Evolutionary conservation across 2,888 invertebrate species (phyloP).

Genomic region (Pilophorus perplexus): DNA sequence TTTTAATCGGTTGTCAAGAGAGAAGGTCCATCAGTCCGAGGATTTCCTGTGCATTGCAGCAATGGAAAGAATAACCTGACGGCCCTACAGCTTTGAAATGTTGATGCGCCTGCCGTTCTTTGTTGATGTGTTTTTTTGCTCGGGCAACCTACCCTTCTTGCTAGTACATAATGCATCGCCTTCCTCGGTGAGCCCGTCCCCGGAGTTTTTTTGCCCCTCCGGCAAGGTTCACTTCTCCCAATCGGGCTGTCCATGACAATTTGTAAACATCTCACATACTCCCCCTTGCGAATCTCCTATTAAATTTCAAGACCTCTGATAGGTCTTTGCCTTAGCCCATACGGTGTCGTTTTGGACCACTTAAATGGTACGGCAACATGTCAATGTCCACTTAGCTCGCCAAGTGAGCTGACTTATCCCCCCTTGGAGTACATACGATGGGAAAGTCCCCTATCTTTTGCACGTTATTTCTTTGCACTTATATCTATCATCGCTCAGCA

Average conservation of each 20-base stretch:
- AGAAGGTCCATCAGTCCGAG: no score
- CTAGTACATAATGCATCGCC: constrained; percentile 16
- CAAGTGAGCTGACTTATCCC: no score
- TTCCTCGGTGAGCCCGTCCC: not conserved
- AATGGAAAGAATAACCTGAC: constrained; percentile 1
- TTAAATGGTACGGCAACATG: no score
- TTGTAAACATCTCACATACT: constrained; percentile 18
- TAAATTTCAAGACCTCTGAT: constrained; percentile 13
- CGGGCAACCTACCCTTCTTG: not conserved
- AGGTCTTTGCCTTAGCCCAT: no score
- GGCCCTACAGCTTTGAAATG: constrained; percentile 24
- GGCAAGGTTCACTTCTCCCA: not conserved
- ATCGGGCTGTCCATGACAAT: constrained; percentile 7
- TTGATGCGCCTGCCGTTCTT: constrained; percentile 9
- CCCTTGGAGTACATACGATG: no score
- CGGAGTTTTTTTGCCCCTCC: constrained; percentile 1
- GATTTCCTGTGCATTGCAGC: no score
- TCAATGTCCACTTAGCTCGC: no score
- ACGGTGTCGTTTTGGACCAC: no score
- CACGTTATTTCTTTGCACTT: no score
- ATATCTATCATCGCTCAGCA: no score
- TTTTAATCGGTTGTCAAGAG: no score
- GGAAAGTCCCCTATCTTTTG: no score
- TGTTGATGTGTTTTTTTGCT: constrained; percentile 16
- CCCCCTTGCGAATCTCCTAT: constrained; percentile 6